Evolutionary conservation across 2,797 vertebrate genomes (phyloP), one percentile per base, ranked within the genome.

Genomic region (Phyllotis vaccarum): DNA sequence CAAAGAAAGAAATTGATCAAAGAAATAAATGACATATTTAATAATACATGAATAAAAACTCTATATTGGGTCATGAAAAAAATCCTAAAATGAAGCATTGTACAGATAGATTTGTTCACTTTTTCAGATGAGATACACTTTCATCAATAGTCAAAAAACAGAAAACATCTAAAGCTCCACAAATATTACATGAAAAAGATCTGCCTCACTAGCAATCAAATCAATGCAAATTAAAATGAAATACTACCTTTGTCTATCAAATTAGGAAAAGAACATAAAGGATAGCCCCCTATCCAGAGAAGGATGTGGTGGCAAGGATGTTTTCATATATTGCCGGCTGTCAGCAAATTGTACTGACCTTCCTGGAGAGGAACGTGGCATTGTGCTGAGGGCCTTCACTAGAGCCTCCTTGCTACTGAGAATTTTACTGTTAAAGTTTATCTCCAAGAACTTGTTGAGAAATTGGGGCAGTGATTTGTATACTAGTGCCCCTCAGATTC

Each of bases 211-310:
- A 78, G 92, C 79, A 97, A 96, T 68, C 97, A 98, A 97, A 97
- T 97, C 93, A 93, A 97, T 96, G 94, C 93, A 97, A 98, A 98
- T 92, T 93, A 83, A 97, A 97, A 93, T 92, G 79, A 93, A 92
- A 85, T 76, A 93, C 14, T 56, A 46, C 72, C 89, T 97, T 97
- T 97, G 97, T 75, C 90, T 97, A 85, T 60, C 97, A 98, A 98
- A 98, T 96, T 90, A 96, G 82, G 37, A 52, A 96, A 96, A 96
- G 92, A 91, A 96, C 95, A 96, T 94, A 87, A 95, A 96, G 93
- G 64, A 43, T 80, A 83, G 93, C 95, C 40, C 54, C 19, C 80
- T 90, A 74, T 66, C 49, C 78, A 78, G 11, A 90, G 27, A 46
- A 96, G 97, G 97, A 97, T 98, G 97, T 95, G 96, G 97, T 92